phyloP scores from a whole-genome alignment of 1,140 invertebrate genomes.

The Drosophila varians region DNA sequence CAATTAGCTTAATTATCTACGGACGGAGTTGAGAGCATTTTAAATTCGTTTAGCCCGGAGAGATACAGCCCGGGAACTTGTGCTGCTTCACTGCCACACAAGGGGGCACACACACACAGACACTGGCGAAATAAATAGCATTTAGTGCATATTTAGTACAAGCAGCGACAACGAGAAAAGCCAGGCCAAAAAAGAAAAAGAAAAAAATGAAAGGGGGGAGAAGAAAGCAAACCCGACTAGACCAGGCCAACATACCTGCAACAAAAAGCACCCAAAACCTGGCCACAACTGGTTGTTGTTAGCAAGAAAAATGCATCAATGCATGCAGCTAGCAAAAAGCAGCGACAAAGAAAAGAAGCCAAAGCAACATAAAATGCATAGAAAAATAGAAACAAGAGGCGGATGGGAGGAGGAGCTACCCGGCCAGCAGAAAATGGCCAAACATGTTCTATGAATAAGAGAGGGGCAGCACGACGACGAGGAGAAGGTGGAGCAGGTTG shows the following conservation, averaged over 20 bases:
- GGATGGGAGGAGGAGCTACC: constrained; percentile 30
- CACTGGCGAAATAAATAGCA: constrained; percentile 64
- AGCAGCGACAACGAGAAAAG: constrained; percentile 60
- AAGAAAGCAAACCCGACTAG: constrained; percentile 44
- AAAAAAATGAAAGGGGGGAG: too few relatives aligned
- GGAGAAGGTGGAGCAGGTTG: constrained; percentile 1
- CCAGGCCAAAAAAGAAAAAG: constrained; percentile 68
- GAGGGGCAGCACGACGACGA: neutral
- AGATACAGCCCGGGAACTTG: constrained; percentile 18
- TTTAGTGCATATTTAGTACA: constrained; percentile 77
- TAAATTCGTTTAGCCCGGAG: constrained; percentile 27
- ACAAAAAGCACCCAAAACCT: constrained; percentile 7
- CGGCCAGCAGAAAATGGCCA: constrained; percentile 72
- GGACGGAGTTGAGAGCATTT: constrained; percentile 17
- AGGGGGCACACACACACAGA: too few relatives aligned
- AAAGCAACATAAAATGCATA: constrained; percentile 62
- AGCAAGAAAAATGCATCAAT: constrained; percentile 81
- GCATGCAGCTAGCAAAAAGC: constrained; percentile 47
- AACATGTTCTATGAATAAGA: constrained; percentile 76
- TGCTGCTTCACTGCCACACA: constrained; percentile 28
- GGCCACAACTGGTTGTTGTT: constrained; percentile 44
- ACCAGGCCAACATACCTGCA: constrained; percentile 57
- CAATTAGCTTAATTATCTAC: neutral
- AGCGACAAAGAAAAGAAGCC: constrained; percentile 56
- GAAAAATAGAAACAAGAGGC: constrained; percentile 59